Conservation (phyloP, 2,888 invertebrate genomes). For the Agonopterix subpropinquella region DNA sequence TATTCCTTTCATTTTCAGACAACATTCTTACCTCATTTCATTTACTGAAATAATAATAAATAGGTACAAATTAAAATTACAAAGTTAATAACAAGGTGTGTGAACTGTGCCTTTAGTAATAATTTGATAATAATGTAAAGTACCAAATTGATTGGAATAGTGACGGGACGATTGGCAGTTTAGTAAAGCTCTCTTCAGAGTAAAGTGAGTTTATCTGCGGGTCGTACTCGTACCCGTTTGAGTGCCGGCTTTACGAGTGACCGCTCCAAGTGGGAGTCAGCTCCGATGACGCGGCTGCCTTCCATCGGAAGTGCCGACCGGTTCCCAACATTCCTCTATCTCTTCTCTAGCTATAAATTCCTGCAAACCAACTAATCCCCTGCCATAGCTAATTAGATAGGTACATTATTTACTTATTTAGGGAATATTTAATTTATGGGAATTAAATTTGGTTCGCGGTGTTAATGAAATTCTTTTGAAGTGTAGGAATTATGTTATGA, state of each 20-base stretch:
- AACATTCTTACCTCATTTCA: no score
- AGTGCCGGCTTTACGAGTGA: background rate
- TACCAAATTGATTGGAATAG: background rate
- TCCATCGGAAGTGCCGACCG: slow-evolving; percentile 54
- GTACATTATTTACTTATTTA: no score
- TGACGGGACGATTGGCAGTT: slow-evolving; percentile 2
- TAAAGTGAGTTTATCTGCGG: slow-evolving; percentile 1
- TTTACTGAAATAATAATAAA: no score
- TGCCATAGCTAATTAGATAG: background rate
- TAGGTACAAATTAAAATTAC: no score
- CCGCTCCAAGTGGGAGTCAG: slow-evolving; percentile 14
- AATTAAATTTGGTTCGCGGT: no score
- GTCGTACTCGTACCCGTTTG: background rate
- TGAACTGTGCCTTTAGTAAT: no score
- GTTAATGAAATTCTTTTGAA: no score
- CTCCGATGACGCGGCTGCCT: slow-evolving; percentile 18
- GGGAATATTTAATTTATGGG: no score
- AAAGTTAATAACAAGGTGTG: no score
- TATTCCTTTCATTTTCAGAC: no score
- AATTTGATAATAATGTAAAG: no score
- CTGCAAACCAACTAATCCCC: slow-evolving; percentile 1
- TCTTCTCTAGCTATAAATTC: slow-evolving; percentile 35
- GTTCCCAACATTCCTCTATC: slow-evolving; percentile 52
- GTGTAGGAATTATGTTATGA: no score
- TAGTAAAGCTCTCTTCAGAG: slow-evolving; percentile 1